Evolutionary conservation across 1,140 invertebrate genomes (phyloP).

Genomic region (Manduca sexta): DNA sequence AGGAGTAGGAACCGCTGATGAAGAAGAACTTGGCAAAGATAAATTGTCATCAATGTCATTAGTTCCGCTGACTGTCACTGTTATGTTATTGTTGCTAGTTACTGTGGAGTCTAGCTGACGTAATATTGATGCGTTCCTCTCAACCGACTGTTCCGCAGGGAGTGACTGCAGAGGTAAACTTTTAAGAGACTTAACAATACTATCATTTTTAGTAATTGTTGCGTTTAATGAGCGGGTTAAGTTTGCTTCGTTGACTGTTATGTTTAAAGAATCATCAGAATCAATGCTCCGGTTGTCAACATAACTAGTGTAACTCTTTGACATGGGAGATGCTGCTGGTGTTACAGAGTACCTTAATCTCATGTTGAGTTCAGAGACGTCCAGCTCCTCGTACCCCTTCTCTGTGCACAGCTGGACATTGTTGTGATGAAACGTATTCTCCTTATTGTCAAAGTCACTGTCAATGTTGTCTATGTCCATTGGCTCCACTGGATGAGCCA

Average conservation of each 20-base stretch:
- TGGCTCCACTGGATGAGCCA: conserved; percentile 57
- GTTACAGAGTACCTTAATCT: conserved; percentile 59
- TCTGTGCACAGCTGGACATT: conserved; percentile 54
- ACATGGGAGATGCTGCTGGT: conserved; percentile 55
- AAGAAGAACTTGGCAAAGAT: conserved; percentile 50
- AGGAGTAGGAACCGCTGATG: conserved; percentile 45
- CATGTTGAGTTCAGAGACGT: conserved; percentile 62
- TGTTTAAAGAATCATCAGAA: conserved; percentile 29
- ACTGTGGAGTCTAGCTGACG: conserved; percentile 23
- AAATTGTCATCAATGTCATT: conserved; percentile 45
- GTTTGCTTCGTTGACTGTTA: conserved; percentile 24
- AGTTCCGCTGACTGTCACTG: conserved; percentile 24
- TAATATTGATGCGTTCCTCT: conserved; percentile 28
- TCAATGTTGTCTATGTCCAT: conserved; percentile 54
- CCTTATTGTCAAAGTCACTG: conserved; percentile 60
- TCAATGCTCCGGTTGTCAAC: conserved; percentile 33
- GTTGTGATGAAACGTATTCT: conserved; percentile 49
- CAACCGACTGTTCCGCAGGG: conserved; percentile 24
- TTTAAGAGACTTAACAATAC: conserved; percentile 31
- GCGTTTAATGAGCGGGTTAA: conserved; percentile 53
- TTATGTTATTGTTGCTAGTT: conserved; percentile 30
- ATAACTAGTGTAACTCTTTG: conserved; percentile 48
- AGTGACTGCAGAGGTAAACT: conserved; percentile 41
- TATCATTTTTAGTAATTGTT: conserved; percentile 39
- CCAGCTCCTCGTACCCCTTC: conserved; percentile 60